Conservation (phyloP, 2,113 vertebrate genomes). For the Campylorhamphus procurvoides region DNA sequence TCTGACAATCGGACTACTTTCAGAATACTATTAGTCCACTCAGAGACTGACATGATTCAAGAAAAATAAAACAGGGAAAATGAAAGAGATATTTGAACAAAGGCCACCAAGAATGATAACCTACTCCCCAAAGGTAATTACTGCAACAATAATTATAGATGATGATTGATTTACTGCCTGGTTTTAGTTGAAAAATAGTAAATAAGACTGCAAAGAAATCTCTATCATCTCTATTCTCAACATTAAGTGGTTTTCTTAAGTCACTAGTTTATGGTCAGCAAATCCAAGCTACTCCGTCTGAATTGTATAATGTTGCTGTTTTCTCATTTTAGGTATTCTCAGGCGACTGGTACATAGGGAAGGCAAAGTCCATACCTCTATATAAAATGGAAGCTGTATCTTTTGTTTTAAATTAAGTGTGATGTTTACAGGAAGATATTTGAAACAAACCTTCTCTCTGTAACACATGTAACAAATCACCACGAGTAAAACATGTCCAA, state of each 20-base stretch:
- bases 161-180: conserved; percentile 58
- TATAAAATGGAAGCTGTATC: conserved; percentile 66
- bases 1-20: background rate
- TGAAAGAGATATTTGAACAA: conserved; percentile 32
- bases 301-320: background rate
- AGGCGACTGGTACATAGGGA: background rate
- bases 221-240: background rate
- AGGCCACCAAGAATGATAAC: conserved; percentile 53
- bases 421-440: conserved; percentile 42
- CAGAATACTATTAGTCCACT: conserved; percentile 18
- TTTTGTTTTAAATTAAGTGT: conserved; percentile 59
- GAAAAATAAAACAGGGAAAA: conserved; percentile 38
- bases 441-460: conserved; percentile 34
- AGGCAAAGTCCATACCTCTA: conserved; percentile 40
- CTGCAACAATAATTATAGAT: conserved; percentile 55
- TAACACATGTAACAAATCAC: background rate
- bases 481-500: background rate
- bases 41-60: conserved; percentile 36
- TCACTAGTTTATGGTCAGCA: conserved; percentile 52
- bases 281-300: conserved; percentile 48
- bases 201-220: conserved; percentile 55
- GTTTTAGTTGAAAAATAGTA: conserved; percentile 60
- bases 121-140: conserved; percentile 47
- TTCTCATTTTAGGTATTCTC: conserved; percentile 26
- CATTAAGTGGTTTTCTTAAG: conserved; percentile 39